phyloP scores from a whole-genome alignment of 2,888 invertebrate genomes.

The Capitulum mitella region DNA sequence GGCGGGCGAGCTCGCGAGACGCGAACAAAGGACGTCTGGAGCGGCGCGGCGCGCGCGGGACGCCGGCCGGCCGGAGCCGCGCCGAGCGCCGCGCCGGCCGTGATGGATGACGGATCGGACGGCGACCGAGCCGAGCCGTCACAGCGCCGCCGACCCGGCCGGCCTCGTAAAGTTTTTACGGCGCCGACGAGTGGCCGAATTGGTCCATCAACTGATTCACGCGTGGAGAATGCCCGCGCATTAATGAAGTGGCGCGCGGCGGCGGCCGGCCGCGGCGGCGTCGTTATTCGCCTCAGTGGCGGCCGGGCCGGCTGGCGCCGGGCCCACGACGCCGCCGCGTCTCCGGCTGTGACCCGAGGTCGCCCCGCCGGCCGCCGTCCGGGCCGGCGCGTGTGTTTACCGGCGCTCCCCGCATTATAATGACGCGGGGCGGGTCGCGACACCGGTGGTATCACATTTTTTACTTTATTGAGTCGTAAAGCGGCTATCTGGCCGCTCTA shows the following conservation, averaged over 20 bases:
- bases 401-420: too few relatives aligned
- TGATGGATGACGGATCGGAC: not conserved
- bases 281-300: too few relatives aligned
- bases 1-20: not conserved
- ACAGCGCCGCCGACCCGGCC: not conserved
- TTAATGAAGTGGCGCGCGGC: not conserved
- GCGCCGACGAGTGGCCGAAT: not conserved
- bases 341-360: not conserved
- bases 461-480: conserved; percentile 4
- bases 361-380: not conserved
- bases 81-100: not conserved
- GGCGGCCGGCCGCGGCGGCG: not conserved
- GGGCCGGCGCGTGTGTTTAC: too few relatives aligned
- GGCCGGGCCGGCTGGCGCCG: too few relatives aligned
- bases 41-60: not conserved
- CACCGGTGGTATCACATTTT: not conserved
- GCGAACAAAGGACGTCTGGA: conserved; percentile 7
- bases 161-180: conserved; percentile 7
- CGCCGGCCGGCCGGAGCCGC: not conserved
- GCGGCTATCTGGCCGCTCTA: not conserved
- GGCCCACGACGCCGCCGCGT: not conserved
- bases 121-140: not conserved
- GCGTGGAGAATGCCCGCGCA: not conserved
- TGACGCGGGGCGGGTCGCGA: too few relatives aligned
- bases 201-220: conserved; percentile 18